These are phyloP conservation scores for Heteropelma amictum DNA, from an alignment of 2,888 invertebrate genomes.

Conservation along the genomic window DNA sequence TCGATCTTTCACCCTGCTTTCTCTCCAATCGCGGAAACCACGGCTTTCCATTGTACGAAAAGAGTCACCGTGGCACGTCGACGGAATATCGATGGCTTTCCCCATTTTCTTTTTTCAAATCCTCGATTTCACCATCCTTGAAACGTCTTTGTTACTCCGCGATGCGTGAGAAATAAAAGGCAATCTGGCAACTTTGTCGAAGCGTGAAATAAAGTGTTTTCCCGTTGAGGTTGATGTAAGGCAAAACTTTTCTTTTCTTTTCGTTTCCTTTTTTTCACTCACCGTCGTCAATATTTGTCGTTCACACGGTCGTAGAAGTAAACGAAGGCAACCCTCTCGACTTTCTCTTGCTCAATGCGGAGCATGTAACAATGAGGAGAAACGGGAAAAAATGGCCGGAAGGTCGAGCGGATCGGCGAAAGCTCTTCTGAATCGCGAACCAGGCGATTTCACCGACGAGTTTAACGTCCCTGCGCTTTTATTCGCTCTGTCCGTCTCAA, in stretches of 20 bases:
- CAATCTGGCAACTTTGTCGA: slow-evolving; percentile 6
- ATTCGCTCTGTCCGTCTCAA: not conserved
- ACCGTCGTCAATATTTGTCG: slow-evolving; percentile 20
- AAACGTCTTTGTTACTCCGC: not conserved
- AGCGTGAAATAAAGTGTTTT: slow-evolving; percentile 14
- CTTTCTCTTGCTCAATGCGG: not conserved
- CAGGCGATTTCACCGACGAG: slow-evolving; percentile 40
- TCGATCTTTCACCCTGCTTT: not conserved
- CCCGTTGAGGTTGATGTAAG: slow-evolving; percentile 15
- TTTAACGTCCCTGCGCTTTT: slow-evolving; percentile 22
- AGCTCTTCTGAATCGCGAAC: slow-evolving; percentile 50
- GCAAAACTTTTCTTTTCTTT: slow-evolving; percentile 2
- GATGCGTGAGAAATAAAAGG: not conserved
- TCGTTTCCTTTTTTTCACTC: slow-evolving; percentile 21
- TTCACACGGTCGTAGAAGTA: slow-evolving; percentile 6
- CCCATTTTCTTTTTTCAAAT: not conserved
- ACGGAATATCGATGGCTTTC: not conserved
- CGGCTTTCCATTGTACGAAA: not conserved
- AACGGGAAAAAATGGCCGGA: slow-evolving; percentile 25
- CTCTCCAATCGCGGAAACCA: not conserved
- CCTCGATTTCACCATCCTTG: no score
- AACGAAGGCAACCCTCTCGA: not conserved
- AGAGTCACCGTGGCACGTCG: no score
- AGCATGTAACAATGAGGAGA: slow-evolving; percentile 1
- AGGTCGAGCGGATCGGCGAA: slow-evolving; percentile 19